These are phyloP conservation scores for Aphidius ervi DNA, from an alignment of 1,140 invertebrate species.

Conservation along the genomic window DNA sequence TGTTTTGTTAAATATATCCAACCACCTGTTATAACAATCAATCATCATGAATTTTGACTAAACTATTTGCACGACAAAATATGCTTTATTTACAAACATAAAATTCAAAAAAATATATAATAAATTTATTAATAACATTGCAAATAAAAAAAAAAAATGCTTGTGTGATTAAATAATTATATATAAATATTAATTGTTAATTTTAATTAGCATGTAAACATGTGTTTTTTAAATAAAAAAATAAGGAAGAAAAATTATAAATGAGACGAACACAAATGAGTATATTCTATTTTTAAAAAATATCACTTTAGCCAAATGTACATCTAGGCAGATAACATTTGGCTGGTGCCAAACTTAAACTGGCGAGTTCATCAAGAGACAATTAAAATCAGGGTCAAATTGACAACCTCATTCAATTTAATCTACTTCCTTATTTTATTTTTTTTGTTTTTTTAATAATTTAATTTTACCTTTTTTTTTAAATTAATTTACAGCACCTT, in stretches of 20 bases:
- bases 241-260: no score
- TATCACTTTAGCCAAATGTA: slow-evolving; percentile 19
- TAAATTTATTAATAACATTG: not conserved
- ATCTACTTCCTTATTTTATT: slow-evolving; percentile 11
- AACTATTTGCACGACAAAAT: no score
- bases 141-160: no score
- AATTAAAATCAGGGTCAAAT: slow-evolving; percentile 18
- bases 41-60: no score
- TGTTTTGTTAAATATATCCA: no score
- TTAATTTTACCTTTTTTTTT: slow-evolving; percentile 23
- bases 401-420: slow-evolving; percentile 2
- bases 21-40: no score
- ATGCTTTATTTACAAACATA: no score
- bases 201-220: no score
- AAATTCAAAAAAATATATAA: no score
- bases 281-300: slow-evolving; percentile 19
- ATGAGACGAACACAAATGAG: not conserved
- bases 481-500: slow-evolving; percentile 37
- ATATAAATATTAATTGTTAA: no score
- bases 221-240: no score
- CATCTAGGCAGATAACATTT: slow-evolving; percentile 19
- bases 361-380: not conserved
- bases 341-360: slow-evolving; percentile 1
- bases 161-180: no score
- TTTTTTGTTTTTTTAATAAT: slow-evolving; percentile 1